Percentiles rank a stretch among this genome's conserved stretches.
Conservation (phyloP, 92 coral and sea anemone species). For the Diadumene lineata region DNA sequence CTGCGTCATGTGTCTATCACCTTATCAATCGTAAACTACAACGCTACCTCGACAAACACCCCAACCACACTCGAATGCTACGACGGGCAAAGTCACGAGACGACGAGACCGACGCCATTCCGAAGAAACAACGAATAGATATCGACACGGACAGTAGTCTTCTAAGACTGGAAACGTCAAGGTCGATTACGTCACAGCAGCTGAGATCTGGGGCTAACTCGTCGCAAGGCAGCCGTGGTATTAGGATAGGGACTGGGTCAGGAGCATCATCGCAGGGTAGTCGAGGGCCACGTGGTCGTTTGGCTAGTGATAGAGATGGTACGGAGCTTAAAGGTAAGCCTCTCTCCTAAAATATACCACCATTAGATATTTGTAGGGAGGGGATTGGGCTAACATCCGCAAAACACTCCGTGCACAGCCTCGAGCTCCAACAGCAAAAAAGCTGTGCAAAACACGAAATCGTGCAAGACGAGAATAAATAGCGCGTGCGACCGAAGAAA, state of each 20-base stretch:
- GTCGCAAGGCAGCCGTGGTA: constrained; percentile 18
- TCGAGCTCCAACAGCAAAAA: too few relatives aligned
- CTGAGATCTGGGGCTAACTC: constrained; percentile 10
- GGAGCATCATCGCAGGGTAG: constrained; percentile 27
- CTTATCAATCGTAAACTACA: constrained; percentile 60
- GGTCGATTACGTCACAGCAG: neutral
- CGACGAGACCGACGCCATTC: constrained; percentile 30
- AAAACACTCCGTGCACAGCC: too few relatives aligned
- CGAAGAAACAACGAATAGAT: constrained; percentile 46
- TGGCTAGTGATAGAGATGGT: constrained; percentile 37
- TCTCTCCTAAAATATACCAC: too few relatives aligned
- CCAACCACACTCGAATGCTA: constrained; percentile 16
- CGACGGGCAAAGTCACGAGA: constrained; percentile 20
- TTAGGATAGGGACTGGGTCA: neutral
- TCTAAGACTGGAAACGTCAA: neutral
- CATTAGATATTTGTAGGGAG: too few relatives aligned
- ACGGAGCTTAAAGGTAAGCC: constrained; percentile 25
- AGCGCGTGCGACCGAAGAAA: too few relatives aligned
- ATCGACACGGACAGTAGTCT: neutral
- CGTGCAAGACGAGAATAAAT: too few relatives aligned
- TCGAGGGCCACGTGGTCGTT: constrained; percentile 25
- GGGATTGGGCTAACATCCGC: too few relatives aligned
- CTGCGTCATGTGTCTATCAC: constrained; percentile 76
- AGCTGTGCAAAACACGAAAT: too few relatives aligned
- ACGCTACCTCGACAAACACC: constrained; percentile 57